Base-by-base conservation (phyloP, 2,797 vertebrate species). In the Enteromius paludinosus region DNA sequence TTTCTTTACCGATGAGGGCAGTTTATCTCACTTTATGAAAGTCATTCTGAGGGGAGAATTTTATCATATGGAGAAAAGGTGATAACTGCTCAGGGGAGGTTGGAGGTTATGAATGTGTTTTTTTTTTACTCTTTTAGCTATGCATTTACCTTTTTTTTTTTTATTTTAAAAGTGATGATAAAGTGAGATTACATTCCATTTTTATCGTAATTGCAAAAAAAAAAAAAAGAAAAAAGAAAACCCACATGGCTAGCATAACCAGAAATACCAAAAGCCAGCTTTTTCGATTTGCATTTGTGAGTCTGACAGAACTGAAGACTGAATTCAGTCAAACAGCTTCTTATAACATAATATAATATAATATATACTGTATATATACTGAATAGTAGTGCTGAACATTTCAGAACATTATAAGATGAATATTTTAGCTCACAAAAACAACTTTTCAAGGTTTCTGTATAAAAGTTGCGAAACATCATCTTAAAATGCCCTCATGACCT, bases 11-110 rank as follows among this genome's bases (percentile, higher is more conserved):
- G 33, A 84, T 56, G 59, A 85, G 56, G 75, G 38, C 33, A 70
- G 70, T 84, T 88, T 85, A 74, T 88, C 77, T 85, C 41, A 30
- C 71, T 83, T 75, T 62, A 68, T 81, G 52, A 75, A 84, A 77
- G 52, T 56, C 47, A 64, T 68, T 79, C 12, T 25, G 59, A 35
- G 47, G 59, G 43, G 71, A 59, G 43, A 77, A 71, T 79, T 76
- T 62, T 71, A 87, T 87, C 81, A 82, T 12, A 68, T 28, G 38
- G 82, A 68, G 18, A 35, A 52, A 81, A 70, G 69, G 66, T 59
- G 72, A 82, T 72, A 71, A 75, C 62, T 25, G 17, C 52, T 79
- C 20, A 8, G 30, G 23, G 30, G 45, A 79, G 64, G 52, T 18
- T 72, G 30, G 68, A 71, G 81, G 38, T 45, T 62, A 78, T 66